Percentiles rank a stretch among this genome's conserved stretches.
Evolutionary conservation across 2,113 vertebrate species (phyloP).

Genomic region (Elephas maximus): DNA sequence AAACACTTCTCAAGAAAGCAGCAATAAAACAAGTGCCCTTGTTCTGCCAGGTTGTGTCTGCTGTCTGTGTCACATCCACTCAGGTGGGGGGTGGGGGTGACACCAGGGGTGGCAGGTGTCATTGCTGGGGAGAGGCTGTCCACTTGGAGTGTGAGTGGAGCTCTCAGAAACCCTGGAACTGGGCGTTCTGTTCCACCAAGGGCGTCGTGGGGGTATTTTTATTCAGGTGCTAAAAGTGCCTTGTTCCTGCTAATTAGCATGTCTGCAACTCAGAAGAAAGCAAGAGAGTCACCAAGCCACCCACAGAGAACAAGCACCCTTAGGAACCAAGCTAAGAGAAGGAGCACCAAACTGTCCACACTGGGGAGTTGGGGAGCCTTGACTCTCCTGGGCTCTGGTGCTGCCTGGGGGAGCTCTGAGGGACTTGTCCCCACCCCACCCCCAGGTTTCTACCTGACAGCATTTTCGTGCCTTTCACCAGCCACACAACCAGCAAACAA

Average conservation of each 20-base stretch:
- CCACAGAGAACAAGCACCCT: neutral
- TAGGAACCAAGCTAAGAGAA: neutral
- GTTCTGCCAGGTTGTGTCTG: neutral
- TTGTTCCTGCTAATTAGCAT: neutral
- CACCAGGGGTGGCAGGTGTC: neutral
- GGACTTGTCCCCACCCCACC: no score
- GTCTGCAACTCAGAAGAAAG: neutral
- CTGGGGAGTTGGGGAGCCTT: no score
- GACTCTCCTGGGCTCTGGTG: neutral
- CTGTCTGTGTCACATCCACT: neutral
- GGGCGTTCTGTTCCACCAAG: neutral
- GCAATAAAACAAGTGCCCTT: neutral
- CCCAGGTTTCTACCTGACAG: neutral
- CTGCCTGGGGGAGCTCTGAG: neutral
- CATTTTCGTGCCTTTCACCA: neutral
- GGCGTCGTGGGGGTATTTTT: neutral
- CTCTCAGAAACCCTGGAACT: neutral
- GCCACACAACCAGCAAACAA: constrained; percentile 29
- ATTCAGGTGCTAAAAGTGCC: neutral
- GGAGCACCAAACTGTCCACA: neutral
- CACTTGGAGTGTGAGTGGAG: rapidly evolving
- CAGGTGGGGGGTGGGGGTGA: rapidly evolving
- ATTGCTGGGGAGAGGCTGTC: neutral
- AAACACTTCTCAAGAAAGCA: constrained; percentile 1
- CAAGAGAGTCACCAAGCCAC: neutral